Base-by-base conservation (phyloP, 2,888 invertebrate genomes). In the Ptilodon capucinus region DNA sequence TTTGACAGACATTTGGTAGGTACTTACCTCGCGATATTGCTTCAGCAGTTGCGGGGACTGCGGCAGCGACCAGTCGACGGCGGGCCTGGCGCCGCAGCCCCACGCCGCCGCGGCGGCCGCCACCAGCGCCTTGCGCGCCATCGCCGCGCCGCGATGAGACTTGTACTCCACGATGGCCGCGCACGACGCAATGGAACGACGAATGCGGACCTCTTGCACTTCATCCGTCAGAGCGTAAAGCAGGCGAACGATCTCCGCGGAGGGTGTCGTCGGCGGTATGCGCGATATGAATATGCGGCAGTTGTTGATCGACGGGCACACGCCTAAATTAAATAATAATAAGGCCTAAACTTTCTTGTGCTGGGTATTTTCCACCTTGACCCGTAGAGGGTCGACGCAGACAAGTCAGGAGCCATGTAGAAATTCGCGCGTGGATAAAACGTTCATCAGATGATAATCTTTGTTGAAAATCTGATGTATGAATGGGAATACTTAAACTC, bases 141-240 rank as follows among this genome's bases (percentile, higher is more conserved):
- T 89, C 13, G 89, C 89, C 1, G 92, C 95, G 17, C 94, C 93
- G 59, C 94, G 92, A 82, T 96, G 96, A 25, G 88, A 88, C 73
- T 93, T 92, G 76, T 95, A 96, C 71, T 95, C 95, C 16, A 96
- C 93, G 64, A 96, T 93, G 28, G 94, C 95, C 62, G 94, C 95
- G 40, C 94, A 84, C 1, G 84, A 79, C 13, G 86, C 83, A 13
- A 80, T 67, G 7, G 85, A 81, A 39, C 87, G 87, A n/a, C 87
- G 77, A 39, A 91, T 81, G 71, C 88, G 87, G 8, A 91, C 87
- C 62, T 90, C 89, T 57, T 85, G 81, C 64, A 88, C 89, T 63
- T 90, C 90, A 49, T 91, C 90, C 40, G 91, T 90, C 19, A 89
- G 77, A 49, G 92, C 92, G 58, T 87, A 87, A 79, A 95, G 89